Evolutionary conservation across 2,113 vertebrate species (phyloP).

Genomic region (Crocuta crocuta): DNA sequence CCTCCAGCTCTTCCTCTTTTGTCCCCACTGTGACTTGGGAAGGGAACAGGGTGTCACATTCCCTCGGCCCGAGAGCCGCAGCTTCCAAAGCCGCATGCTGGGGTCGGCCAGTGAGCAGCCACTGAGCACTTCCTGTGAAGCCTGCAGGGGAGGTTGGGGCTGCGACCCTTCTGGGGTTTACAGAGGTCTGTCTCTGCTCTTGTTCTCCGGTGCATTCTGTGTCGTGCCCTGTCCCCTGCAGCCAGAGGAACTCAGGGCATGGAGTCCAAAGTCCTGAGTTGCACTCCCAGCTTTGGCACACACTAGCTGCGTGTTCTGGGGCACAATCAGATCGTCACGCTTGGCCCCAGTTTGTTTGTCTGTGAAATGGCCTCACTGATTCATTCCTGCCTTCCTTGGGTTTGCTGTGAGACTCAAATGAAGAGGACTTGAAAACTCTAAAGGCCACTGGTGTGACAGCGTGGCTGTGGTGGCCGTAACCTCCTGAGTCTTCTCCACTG

Average conservation of each 20-base stretch:
- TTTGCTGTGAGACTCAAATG: neutral
- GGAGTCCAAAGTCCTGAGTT: neutral
- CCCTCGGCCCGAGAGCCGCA: neutral
- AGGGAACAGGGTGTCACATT: neutral
- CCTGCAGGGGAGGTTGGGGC: neutral
- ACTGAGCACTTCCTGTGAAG: neutral
- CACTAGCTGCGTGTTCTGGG: fast-evolving
- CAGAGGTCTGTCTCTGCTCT: neutral
- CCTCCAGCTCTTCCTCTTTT: neutral
- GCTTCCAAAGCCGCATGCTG: neutral
- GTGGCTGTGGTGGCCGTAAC: neutral
- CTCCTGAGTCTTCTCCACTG: neutral
- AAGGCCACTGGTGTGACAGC: neutral
- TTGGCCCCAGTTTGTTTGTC: neutral
- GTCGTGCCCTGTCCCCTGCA: neutral
- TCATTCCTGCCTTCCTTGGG: neutral
- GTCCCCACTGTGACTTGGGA: neutral
- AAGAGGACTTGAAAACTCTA: neutral
- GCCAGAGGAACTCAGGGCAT: neutral
- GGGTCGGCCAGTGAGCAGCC: neutral
- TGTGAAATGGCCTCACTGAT: neutral
- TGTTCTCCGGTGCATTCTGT: fast-evolving
- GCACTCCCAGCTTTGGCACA: neutral
- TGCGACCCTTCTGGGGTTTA: neutral
- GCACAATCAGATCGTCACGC: neutral